These are phyloP conservation scores for Xiphophorus hellerii DNA, from an alignment of 2,113 vertebrate genomes.

Conservation along the genomic window DNA sequence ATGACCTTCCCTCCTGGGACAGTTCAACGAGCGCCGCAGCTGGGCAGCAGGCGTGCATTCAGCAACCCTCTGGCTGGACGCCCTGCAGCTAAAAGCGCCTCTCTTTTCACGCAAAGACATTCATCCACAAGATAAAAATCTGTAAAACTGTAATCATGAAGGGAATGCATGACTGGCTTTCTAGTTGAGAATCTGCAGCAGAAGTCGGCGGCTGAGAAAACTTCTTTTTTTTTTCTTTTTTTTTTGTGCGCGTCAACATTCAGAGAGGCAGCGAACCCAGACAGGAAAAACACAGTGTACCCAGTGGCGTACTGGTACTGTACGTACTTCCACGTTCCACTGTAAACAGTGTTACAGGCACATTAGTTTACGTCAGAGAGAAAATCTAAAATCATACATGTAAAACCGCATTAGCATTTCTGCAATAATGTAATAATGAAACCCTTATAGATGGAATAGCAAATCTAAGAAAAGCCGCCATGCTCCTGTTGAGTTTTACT, in stretches of 20 bases:
- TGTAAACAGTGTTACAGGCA: not conserved
- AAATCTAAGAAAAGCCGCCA: not conserved
- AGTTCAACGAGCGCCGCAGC: slow-evolving; percentile 20
- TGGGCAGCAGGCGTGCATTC: slow-evolving; percentile 9
- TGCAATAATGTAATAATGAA: not conserved
- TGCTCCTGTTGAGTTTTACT: not conserved
- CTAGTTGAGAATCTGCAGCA: not conserved
- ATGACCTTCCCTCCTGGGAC: slow-evolving; percentile 17
- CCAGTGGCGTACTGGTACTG: no score
- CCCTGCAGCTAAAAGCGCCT: not conserved
- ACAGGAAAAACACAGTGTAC: not conserved
- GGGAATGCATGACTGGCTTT: not conserved
- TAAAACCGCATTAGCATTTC: not conserved
- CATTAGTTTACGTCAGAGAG: no score
- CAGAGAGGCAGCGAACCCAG: not conserved
- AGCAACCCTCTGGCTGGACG: not conserved
- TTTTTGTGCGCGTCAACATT: not conserved
- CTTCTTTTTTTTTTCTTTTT: no score
- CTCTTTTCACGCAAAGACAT: slow-evolving; percentile 1
- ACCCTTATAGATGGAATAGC: not conserved
- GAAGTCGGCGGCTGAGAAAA: not conserved
- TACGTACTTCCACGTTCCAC: not conserved
- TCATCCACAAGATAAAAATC: not conserved
- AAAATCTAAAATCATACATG: not conserved
- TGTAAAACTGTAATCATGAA: not conserved